Evolutionary conservation across 2,888 invertebrate genomes (phyloP).

Genomic region (Temnothorax ravouxi): DNA sequence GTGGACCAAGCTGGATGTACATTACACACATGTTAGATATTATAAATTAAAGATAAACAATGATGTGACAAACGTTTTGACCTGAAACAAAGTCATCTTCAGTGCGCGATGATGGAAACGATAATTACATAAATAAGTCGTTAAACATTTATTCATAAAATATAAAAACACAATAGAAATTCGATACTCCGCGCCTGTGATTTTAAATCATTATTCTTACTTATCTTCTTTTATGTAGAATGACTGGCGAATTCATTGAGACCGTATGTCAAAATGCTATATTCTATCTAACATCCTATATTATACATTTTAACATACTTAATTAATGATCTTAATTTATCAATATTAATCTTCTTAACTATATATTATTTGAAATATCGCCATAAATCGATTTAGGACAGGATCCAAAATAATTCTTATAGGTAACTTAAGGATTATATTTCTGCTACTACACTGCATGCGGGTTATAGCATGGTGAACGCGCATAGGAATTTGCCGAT

Average conservation of each 20-base stretch:
- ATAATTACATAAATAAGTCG: no score
- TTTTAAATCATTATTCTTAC: background rate
- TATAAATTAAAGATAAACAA: no score
- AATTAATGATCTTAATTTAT: background rate
- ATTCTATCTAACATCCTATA: no score
- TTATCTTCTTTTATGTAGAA: background rate
- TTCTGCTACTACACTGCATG: background rate
- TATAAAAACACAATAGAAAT: no score
- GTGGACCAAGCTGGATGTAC: no score
- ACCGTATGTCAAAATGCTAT: background rate
- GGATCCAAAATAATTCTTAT: background rate
- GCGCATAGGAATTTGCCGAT: conserved; percentile 35
- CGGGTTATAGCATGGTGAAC: conserved; percentile 8
- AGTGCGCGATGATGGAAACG: no score
- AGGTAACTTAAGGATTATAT: conserved; percentile 1
- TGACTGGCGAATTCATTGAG: background rate
- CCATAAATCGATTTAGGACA: background rate
- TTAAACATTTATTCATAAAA: no score
- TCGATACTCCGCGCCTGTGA: no score
- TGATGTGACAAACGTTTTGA: no score
- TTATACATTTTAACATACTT: background rate
- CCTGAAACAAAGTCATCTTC: no score
- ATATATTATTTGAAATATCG: conserved; percentile 1
- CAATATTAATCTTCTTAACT: conserved; percentile 6
- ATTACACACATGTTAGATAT: no score